A percentile compares a stretch with the other conserved stretches of the same genome.
Conservation (phyloP, 2,797 vertebrate genomes). For the Cichlasoma orientale region DNA sequence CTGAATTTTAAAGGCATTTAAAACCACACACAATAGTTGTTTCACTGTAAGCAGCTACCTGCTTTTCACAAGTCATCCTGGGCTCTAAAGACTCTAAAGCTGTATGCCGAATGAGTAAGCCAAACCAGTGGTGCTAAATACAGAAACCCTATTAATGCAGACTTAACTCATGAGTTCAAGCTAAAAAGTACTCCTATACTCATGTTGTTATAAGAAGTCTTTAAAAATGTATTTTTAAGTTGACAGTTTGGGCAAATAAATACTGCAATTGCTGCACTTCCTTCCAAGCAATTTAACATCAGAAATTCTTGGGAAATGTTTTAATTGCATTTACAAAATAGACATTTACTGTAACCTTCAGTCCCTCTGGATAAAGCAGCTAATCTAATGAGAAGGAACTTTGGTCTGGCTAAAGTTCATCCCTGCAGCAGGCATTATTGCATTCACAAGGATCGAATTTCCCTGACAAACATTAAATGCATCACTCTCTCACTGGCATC, state of each 20-base stretch:
- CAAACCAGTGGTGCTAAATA: slow-evolving; percentile 7
- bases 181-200: background rate
- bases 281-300: slow-evolving; percentile 4
- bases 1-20: background rate
- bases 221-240: background rate
- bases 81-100: background rate
- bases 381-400: slow-evolving; percentile 37
- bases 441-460: slow-evolving; percentile 1
- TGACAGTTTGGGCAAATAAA: slow-evolving; percentile 14
- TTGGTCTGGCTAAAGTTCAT: slow-evolving; percentile 11
- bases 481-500: slow-evolving; percentile 38
- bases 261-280: slow-evolving; percentile 3
- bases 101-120: fast-evolving
- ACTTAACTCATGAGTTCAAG: slow-evolving; percentile 9
- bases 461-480: slow-evolving; percentile 4
- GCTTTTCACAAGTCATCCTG: background rate
- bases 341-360: background rate
- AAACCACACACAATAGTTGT: background rate
- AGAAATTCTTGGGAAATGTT: background rate
- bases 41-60: background rate
- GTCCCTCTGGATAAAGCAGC: slow-evolving; percentile 9
- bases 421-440: background rate
- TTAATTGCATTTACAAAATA: slow-evolving; percentile 16
- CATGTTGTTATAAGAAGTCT: background rate
- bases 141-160: background rate